A percentile compares a stretch with the other conserved stretches of the same genome.
Evolutionary conservation across 1,140 invertebrate genomes (phyloP).

Genomic region (Orius insidiosus): DNA sequence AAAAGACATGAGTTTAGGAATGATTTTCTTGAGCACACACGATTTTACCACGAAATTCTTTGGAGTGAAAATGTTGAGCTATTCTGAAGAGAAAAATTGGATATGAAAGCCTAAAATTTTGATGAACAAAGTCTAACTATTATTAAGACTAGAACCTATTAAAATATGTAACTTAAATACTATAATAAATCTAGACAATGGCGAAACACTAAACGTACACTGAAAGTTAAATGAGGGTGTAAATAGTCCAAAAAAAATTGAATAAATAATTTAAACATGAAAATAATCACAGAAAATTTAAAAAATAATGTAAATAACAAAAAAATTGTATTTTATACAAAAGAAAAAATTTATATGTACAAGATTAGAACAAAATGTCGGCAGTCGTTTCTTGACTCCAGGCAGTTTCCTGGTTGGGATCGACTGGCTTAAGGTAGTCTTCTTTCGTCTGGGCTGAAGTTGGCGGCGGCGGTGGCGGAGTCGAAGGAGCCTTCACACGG

Average conservation of each 20-base stretch:
- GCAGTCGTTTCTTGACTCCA: slow-evolving; percentile 45
- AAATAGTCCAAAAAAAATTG: slow-evolving; percentile 1
- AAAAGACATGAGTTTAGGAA: too few relatives aligned
- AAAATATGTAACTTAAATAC: too few relatives aligned
- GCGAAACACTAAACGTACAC: too few relatives aligned
- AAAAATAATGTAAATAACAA: background rate
- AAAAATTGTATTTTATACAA: slow-evolving; percentile 4
- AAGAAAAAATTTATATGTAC: background rate
- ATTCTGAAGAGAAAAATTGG: too few relatives aligned
- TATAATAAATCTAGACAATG: too few relatives aligned
- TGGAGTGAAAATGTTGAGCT: too few relatives aligned
- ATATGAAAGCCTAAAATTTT: too few relatives aligned
- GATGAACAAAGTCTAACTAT: too few relatives aligned
- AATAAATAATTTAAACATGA: slow-evolving; percentile 9
- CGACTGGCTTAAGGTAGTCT: slow-evolving; percentile 38
- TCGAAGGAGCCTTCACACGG: slow-evolving; percentile 23
- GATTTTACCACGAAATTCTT: too few relatives aligned
- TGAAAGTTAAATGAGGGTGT: too few relatives aligned
- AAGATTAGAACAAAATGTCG: slow-evolving; percentile 39
- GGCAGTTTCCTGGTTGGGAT: slow-evolving; percentile 33
- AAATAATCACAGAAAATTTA: slow-evolving; percentile 1
- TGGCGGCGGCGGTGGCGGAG: slow-evolving; percentile 10
- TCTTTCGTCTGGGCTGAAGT: slow-evolving; percentile 18
- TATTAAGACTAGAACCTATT: too few relatives aligned
- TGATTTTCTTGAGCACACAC: too few relatives aligned